Conservation (phyloP, 2,797 vertebrate species). For the Muraenolepis orangiensis region DNA sequence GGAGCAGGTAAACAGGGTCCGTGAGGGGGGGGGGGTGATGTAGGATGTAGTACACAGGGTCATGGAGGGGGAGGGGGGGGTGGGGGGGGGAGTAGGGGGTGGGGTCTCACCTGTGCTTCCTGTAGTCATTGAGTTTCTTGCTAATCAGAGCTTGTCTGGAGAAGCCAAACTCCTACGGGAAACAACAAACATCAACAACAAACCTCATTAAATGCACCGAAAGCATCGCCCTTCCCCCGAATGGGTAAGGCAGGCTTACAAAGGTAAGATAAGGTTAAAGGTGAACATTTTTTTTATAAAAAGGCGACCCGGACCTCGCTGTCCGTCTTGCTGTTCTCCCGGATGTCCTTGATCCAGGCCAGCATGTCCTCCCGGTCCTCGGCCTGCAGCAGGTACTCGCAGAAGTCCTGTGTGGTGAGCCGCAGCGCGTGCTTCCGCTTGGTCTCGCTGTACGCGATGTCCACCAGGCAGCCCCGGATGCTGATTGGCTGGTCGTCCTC, state of each 20-base stretch:
- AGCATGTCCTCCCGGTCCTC: constrained; percentile 98
- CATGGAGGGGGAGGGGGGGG: neutral
- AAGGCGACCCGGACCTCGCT: constrained; percentile 82
- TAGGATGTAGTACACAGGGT: neutral
- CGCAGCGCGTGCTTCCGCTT: constrained; percentile 94
- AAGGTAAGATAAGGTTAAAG: neutral
- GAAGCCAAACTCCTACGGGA: constrained; percentile 85
- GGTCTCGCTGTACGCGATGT: constrained; percentile 98
- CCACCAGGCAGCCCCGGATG: constrained; percentile 95
- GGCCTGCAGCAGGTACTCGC: constrained; percentile 99
- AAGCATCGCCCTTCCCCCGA: neutral
- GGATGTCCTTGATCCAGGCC: constrained; percentile 94
- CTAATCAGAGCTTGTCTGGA: constrained; percentile 95
- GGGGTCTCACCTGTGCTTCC: constrained; percentile 85
- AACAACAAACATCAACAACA: constrained; percentile 19
- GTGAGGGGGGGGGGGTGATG: neutral
- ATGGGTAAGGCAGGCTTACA: neutral
- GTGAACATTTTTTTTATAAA: no score
- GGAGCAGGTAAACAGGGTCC: neutral
- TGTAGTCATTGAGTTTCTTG: constrained; percentile 97
- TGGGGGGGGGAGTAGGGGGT: neutral
- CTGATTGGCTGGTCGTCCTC: constrained; percentile 95
- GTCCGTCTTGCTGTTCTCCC: constrained; percentile 94
- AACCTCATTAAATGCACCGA: neutral
- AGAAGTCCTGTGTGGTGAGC: constrained; percentile 98